phyloP scores from a whole-genome alignment of 2,888 invertebrate species.

The Rhogogaster chlorosoma region DNA sequence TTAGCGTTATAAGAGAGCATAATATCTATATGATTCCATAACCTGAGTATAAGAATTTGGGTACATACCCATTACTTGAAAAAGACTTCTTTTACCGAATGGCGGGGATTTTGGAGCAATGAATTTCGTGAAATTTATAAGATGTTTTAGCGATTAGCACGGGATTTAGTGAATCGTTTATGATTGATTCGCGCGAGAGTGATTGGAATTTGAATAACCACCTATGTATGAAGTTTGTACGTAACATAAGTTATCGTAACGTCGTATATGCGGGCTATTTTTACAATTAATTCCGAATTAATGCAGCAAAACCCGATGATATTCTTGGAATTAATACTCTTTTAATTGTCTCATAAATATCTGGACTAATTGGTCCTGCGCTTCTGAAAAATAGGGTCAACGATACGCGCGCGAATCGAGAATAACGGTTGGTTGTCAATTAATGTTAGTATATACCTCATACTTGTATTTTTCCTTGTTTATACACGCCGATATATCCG shows the following conservation, averaged over 20 bases:
- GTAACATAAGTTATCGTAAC: neutral
- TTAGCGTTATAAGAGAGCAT: neutral
- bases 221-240: neutral
- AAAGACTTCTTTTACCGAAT: neutral
- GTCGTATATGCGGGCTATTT: neutral
- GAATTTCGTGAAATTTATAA: neutral
- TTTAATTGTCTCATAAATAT: constrained; percentile 36
- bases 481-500: neutral
- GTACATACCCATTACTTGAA: neutral
- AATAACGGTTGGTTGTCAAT: constrained; percentile 45
- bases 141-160: neutral
- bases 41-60: neutral
- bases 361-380: constrained; percentile 6
- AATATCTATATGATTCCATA: neutral
- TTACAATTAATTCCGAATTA: neutral
- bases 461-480: constrained; percentile 21
- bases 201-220: neutral
- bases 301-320: neutral
- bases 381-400: constrained; percentile 26
- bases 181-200: neutral
- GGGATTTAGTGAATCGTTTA: neutral
- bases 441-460: constrained; percentile 1
- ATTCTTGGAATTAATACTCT: constrained; percentile 21
- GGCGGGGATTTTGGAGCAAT: neutral
- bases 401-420: constrained; percentile 5